Conservation (phyloP, 2,797 vertebrate species). For the Manis pentadactyla region DNA sequence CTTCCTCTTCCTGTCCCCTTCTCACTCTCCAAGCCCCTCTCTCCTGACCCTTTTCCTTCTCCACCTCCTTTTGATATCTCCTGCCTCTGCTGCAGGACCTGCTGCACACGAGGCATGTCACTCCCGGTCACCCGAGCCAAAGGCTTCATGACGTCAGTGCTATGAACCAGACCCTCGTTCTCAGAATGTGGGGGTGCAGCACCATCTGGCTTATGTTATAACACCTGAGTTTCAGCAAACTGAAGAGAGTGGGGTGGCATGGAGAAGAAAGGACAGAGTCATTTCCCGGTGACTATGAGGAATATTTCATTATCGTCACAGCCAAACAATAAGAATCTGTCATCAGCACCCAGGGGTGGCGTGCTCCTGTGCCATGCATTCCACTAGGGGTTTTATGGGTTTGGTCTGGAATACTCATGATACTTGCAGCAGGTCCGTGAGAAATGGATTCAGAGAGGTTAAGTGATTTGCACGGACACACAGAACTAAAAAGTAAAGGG, state of each 20-base stretch:
- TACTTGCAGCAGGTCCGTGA: neutral
- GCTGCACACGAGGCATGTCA: no score
- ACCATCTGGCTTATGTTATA: neutral
- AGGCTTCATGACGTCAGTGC: neutral
- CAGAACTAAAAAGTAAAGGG: neutral
- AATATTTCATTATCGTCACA: neutral
- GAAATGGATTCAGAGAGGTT: neutral
- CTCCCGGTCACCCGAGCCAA: neutral
- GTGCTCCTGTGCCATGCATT: fast-evolving
- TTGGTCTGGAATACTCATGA: neutral
- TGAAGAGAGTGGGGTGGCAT: neutral
- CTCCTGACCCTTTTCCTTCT: neutral
- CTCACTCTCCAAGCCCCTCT: no score
- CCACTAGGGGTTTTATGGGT: fast-evolving
- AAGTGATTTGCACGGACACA: neutral
- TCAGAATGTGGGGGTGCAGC: neutral
- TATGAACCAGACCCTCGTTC: neutral
- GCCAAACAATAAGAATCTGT: fast-evolving
- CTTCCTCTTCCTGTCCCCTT: neutral
- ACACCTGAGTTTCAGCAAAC: neutral
- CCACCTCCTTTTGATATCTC: neutral
- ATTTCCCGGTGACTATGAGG: neutral
- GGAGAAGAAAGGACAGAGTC: neutral
- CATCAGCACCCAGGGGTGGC: fast-evolving
- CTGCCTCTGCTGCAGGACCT: no score